Base-by-base conservation (phyloP, 2,888 invertebrate genomes). In the Nemotelus pantherinus region DNA sequence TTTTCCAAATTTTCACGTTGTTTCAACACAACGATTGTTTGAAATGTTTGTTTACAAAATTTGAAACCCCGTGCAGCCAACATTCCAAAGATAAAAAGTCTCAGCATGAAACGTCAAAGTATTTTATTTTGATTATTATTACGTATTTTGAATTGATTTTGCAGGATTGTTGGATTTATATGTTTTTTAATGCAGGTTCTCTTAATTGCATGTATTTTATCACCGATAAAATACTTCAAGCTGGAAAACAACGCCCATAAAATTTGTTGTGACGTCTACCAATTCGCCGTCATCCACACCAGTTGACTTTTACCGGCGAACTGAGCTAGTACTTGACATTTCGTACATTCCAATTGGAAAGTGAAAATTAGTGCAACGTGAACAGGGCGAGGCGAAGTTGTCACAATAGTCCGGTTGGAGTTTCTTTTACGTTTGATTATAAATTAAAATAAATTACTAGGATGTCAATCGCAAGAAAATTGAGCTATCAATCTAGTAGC, bases 241-340 rank as follows among this genome's bases (percentile, higher is more conserved):
- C 25, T 25, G 25, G 25, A 25, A 25, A 25, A 25, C 57, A 57
- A 57, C 57, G 57, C 25, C 57, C 3, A 47, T n/a, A 3, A 7
- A 1, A 39, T 5, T 1, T 63, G 5, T 63, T 6, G 63, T 43
- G 3, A 25, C 9, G 41, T 39, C 41, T 7, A 41, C 53, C 10
- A 6, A 9, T 53, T 10, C 53, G 25, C 25, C 25, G 25, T 25
- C 25, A 25, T 25, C 25, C 25, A 25, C 25, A 25, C 53, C 7
- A 53, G 10, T 53, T 7, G 63, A 7, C 3, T 6, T 63, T 47
- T 47, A 5, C 6, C 57, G 47, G 58, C 57, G 71, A 57, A 71
- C 57, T 72, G 9, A 57, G 48, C 5, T 39, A 45, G 9, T 39
- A 41, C 60, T 60, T 72, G 72, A 72, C 72, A 72, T 45, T 9